These are phyloP conservation scores for Drosophila conformis DNA, from an alignment of 2,888 invertebrate species.

Conservation along the genomic window DNA sequence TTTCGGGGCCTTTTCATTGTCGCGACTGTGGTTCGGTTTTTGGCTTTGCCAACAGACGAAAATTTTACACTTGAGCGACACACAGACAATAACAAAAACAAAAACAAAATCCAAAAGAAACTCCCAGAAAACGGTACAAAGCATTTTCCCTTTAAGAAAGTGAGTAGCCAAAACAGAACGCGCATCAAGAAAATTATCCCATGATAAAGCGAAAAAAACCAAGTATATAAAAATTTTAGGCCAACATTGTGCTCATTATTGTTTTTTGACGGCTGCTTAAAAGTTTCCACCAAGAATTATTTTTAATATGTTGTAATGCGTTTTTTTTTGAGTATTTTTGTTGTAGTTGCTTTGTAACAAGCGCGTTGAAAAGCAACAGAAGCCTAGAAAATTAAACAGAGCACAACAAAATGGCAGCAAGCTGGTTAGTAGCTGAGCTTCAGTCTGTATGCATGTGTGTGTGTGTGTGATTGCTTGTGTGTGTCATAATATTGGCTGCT, in stretches of 20 bases:
- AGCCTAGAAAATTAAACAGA: conserved; percentile 78
- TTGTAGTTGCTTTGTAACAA: conserved; percentile 33
- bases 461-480: conserved; percentile 25
- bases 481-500: conserved; percentile 62
- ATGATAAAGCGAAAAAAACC: conserved; percentile 21
- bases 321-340: conserved; percentile 26
- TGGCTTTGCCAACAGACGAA: conserved; percentile 25
- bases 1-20: conserved; percentile 53
- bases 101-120: conserved; percentile 13
- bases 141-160: conserved; percentile 61
- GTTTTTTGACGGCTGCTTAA: conserved; percentile 31
- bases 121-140: conserved; percentile 37
- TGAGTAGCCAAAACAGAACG: conserved; percentile 57
- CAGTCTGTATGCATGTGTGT: conserved; percentile 2
- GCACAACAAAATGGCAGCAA: conserved; percentile 76
- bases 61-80: conserved; percentile 64
- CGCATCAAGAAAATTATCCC: conserved; percentile 50
- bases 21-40: conserved; percentile 45
- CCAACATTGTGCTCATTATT: conserved; percentile 13
- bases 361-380: conserved; percentile 33
- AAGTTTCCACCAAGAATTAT: conserved; percentile 73
- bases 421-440: conserved; percentile 20
- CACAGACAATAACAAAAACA: conserved; percentile 28
- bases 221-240: neutral
- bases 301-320: conserved; percentile 71